A percentile compares a stretch with the other conserved stretches of the same genome.
Conservation (phyloP, 2,797 vertebrate genomes). For the Chelon labrosus region DNA sequence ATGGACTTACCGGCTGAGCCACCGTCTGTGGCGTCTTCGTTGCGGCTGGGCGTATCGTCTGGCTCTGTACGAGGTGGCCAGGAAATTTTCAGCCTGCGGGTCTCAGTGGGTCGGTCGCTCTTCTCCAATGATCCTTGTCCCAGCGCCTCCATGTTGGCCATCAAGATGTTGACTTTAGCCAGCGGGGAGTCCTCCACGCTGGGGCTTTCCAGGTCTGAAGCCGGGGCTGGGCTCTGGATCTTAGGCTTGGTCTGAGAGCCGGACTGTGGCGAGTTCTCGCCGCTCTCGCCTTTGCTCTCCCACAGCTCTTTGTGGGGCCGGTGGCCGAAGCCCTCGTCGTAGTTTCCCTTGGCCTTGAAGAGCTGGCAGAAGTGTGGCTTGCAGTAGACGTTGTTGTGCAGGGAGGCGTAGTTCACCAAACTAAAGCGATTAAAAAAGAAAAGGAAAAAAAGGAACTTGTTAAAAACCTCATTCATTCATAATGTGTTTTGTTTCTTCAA, state of each 20-base stretch:
- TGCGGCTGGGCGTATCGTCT: slow-evolving; percentile 52
- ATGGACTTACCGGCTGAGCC: slow-evolving; percentile 77
- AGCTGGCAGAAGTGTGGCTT: slow-evolving; percentile 98
- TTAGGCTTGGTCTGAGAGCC: slow-evolving; percentile 2
- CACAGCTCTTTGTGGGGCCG: slow-evolving; percentile 96
- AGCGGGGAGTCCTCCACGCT: slow-evolving; percentile 93
- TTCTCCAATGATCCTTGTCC: slow-evolving; percentile 68
- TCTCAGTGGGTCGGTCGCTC: slow-evolving; percentile 88
- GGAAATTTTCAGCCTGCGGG: slow-evolving; percentile 92
- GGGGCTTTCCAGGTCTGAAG: slow-evolving; percentile 79
- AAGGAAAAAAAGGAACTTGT: not conserved
- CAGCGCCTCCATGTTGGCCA: slow-evolving; percentile 92
- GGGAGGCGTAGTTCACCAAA: slow-evolving; percentile 92
- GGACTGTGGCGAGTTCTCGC: slow-evolving; percentile 57
- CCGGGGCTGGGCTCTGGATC: slow-evolving; percentile 47
- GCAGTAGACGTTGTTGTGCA: slow-evolving; percentile 95
- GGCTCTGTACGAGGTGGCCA: slow-evolving; percentile 90
- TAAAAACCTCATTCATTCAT: no score
- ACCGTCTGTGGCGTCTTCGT: slow-evolving; percentile 83
- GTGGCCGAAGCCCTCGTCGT: slow-evolving; percentile 97
- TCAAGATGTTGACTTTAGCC: slow-evolving; percentile 92
- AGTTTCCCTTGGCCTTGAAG: slow-evolving; percentile 98
- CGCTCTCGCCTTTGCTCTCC: slow-evolving; percentile 85
- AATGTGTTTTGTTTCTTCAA: no score
- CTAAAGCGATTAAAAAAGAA: slow-evolving; percentile 69